These are phyloP conservation scores for Parascotia fuliginaria DNA, from an alignment of 2,888 invertebrate genomes.

Conservation along the genomic window DNA sequence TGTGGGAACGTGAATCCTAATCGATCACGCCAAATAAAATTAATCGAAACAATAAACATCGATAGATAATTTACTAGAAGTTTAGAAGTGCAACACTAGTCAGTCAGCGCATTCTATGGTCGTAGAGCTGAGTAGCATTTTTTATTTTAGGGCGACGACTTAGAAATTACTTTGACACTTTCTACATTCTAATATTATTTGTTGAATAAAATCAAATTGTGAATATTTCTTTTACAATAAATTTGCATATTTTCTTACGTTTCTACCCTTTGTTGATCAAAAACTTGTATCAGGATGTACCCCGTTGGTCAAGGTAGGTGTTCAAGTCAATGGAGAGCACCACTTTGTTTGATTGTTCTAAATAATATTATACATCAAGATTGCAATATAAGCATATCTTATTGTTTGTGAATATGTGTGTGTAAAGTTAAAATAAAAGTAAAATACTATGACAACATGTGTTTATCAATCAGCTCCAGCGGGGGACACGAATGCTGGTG, in stretches of 20 bases:
- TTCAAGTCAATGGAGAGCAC: slow-evolving; percentile 52
- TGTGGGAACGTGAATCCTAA: too few relatives aligned
- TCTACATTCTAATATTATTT: slow-evolving; percentile 37
- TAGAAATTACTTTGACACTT: slow-evolving; percentile 46
- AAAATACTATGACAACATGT: slow-evolving; percentile 15
- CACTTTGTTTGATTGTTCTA: slow-evolving; percentile 80
- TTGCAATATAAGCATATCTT: slow-evolving; percentile 17
- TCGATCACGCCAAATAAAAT: too few relatives aligned
- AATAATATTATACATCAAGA: slow-evolving; percentile 54
- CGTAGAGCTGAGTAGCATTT: too few relatives aligned
- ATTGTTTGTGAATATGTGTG: slow-evolving; percentile 8
- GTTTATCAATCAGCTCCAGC: slow-evolving; percentile 69
- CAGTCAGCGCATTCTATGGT: slow-evolving; percentile 17
- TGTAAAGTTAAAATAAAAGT: slow-evolving; percentile 11
- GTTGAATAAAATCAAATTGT: slow-evolving; percentile 59
- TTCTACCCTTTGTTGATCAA: slow-evolving; percentile 64
- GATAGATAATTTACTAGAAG: too few relatives aligned
- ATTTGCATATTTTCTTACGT: slow-evolving; percentile 36
- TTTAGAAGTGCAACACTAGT: neutral
- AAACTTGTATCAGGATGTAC: slow-evolving; percentile 70
- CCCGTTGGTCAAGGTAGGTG: slow-evolving; percentile 83
- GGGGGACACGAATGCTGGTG: slow-evolving; percentile 81
- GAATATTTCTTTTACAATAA: slow-evolving; percentile 43
- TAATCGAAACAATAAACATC: neutral
- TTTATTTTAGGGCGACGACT: slow-evolving; percentile 45